Percentiles rank a stretch among this genome's conserved stretches.
Evolutionary conservation across 2,888 invertebrate genomes (phyloP).

Genomic region (Caenorhabditis sp.): DNA sequence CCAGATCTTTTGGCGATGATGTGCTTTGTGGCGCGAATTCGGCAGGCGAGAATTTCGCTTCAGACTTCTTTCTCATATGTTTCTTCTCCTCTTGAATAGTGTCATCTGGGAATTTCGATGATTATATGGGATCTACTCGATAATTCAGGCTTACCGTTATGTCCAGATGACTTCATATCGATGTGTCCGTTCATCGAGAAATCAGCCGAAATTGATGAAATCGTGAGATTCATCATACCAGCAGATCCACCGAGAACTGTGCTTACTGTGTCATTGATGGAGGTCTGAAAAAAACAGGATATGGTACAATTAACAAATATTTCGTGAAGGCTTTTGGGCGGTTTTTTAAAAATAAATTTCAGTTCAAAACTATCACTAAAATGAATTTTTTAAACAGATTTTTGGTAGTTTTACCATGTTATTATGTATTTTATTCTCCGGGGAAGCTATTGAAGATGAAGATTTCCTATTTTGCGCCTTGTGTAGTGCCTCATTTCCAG

Average conservation of each 20-base stretch:
- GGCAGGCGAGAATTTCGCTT: constrained; percentile 40
- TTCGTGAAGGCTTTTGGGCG: constrained; percentile 13
- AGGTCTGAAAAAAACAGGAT: no score
- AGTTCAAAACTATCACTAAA: no score
- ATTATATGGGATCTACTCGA: no score
- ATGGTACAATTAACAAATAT: neutral
- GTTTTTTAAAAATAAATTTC: no score
- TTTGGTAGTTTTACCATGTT: neutral
- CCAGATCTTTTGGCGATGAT: constrained; percentile 41
- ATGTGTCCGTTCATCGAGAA: constrained; percentile 25
- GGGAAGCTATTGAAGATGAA: neutral
- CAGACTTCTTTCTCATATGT: constrained; percentile 16
- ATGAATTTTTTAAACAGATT: no score
- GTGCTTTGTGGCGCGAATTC: constrained; percentile 50
- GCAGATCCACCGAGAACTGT: constrained; percentile 35
- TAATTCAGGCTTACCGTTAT: constrained; percentile 43
- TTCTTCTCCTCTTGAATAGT: constrained; percentile 9
- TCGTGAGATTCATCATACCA: constrained; percentile 35
- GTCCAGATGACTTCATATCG: constrained; percentile 8
- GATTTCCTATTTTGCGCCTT: constrained; percentile 8
- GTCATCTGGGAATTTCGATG: no score
- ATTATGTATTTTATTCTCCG: neutral
- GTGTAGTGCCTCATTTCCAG: constrained; percentile 13
- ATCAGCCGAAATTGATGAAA: constrained; percentile 22
- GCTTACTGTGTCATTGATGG: constrained; percentile 11